A percentile compares a stretch with the other conserved stretches of the same genome.
These are phyloP conservation scores for Argyrosomus regius DNA, from an alignment of 2,797 vertebrate species.

Conservation along the genomic window DNA sequence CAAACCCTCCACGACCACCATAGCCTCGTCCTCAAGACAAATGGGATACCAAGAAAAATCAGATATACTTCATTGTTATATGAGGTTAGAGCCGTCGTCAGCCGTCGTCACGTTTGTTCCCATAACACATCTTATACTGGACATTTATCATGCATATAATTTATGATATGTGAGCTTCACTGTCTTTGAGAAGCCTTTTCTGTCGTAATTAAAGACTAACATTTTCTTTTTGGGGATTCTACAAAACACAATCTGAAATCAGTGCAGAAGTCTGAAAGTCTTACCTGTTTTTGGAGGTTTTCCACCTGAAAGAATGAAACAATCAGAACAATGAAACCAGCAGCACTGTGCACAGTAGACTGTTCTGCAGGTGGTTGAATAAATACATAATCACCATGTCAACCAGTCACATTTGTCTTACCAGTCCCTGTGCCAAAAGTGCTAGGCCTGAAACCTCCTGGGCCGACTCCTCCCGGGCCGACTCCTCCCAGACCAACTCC, in stretches of 20 bases:
- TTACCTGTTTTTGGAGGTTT: constrained; percentile 80
- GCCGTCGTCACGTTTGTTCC: neutral
- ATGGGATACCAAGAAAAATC: neutral
- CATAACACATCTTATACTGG: neutral
- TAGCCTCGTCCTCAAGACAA: constrained; percentile 55
- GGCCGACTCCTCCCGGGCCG: constrained; percentile 39
- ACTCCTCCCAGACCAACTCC: neutral
- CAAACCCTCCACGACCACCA: constrained; percentile 47
- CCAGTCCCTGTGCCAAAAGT: constrained; percentile 44
- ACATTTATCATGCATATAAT: neutral
- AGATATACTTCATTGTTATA: neutral
- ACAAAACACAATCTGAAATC: neutral
- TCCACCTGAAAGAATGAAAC: constrained; percentile 54
- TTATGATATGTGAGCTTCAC: neutral
- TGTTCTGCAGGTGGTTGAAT: neutral
- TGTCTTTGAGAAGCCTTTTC: neutral
- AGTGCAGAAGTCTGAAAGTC: neutral
- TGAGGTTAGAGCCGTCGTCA: neutral
- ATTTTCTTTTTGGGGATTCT: neutral
- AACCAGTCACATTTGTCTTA: constrained; percentile 42
- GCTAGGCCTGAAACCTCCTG: constrained; percentile 42
- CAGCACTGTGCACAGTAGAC: neutral
- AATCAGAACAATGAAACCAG: constrained; percentile 10
- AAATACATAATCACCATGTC: neutral
- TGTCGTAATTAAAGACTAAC: neutral